Base-by-base conservation (phyloP, 2,113 vertebrate genomes). In the Bostrychus sinensis region DNA sequence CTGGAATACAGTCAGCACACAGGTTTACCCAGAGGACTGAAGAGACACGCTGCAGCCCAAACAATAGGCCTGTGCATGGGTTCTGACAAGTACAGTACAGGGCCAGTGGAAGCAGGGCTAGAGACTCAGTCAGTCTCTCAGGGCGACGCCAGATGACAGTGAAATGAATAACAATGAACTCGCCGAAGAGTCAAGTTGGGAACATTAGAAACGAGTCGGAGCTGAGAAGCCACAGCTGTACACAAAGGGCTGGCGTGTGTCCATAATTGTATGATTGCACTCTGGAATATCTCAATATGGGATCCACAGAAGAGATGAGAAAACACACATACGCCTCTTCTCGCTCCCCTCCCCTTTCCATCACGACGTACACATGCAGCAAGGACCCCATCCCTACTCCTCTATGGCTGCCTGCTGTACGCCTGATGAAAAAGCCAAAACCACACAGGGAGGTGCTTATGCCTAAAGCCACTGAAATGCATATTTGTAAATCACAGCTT, bases 371-470 rank as follows among this genome's bases (percentile, higher is more conserved):
- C 78, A 78, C 77, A 79, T 56, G 67, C 79, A 70, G 80, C 74
- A 46, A 92, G 88, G 90, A 91, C 90, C 91, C 81, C 78, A 7
- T 75, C 63, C 51, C 81, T n/a, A 38, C 75, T 58, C 66, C 68
- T 58, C 73, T 70, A 66, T 42, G 77, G 90, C 87, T 86, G 89
- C 85, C 88, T 78, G 62, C 62, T 72, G 73, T 13, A 55, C 39
- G 92, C 90, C 91, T 92, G 89, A 91, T 80, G 82, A 74, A 90
- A 92, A 90, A 82, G 71, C 45, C 45, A 14, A 37, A 75, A 25
- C 43, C 34, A 57, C 77, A 70, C 38, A 62, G 64, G 45, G 56
- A 69, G 72, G 68, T 62, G 66, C 66, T 30, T 32, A 54, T 25
- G 70, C 67, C 77, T 68, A 43, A 81, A 79, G 77, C 75, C 78